These are phyloP conservation scores for Eleginops maclovinus DNA, from an alignment of 2,113 vertebrate species.

Conservation along the genomic window DNA sequence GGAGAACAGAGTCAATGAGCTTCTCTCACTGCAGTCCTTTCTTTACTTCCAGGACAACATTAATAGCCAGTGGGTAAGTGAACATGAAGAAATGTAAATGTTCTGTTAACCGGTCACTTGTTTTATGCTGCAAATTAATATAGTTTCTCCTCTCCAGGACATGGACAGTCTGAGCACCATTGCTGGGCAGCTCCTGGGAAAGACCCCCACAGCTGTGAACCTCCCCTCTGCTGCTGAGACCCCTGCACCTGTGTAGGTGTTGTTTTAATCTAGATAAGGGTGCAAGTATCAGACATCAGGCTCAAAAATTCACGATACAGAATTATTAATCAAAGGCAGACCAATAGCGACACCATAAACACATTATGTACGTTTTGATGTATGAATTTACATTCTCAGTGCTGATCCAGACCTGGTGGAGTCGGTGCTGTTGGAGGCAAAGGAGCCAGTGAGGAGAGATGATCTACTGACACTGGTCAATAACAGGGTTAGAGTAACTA, in stretches of 20 bases:
- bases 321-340: background rate
- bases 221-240: background rate
- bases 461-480: slow-evolving; percentile 12
- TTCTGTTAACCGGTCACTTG: background rate
- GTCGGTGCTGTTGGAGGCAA: slow-evolving; percentile 4
- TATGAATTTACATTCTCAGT: background rate
- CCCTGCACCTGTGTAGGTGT: slow-evolving; percentile 14
- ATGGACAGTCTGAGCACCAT: slow-evolving; percentile 26
- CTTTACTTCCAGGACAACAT: slow-evolving; percentile 64
- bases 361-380: background rate
- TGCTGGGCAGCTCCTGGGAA: slow-evolving; percentile 45
- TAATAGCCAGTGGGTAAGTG: slow-evolving; percentile 22
- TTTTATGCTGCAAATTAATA: background rate
- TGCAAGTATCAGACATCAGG: background rate
- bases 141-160: slow-evolving; percentile 17
- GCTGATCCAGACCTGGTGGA: background rate
- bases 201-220: background rate
- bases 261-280: background rate
- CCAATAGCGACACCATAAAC: background rate
- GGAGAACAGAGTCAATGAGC: slow-evolving; percentile 80
- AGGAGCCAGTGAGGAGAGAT: slow-evolving; percentile 13
- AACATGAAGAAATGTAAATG: background rate
- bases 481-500: slow-evolving; percentile 23
- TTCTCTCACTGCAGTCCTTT: slow-evolving; percentile 72
- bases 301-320: background rate